Evolutionary conservation across 2,888 invertebrate species (phyloP), one percentile per base, ranked within the genome.

Genomic region (Drosophila parthenogenetica): DNA sequence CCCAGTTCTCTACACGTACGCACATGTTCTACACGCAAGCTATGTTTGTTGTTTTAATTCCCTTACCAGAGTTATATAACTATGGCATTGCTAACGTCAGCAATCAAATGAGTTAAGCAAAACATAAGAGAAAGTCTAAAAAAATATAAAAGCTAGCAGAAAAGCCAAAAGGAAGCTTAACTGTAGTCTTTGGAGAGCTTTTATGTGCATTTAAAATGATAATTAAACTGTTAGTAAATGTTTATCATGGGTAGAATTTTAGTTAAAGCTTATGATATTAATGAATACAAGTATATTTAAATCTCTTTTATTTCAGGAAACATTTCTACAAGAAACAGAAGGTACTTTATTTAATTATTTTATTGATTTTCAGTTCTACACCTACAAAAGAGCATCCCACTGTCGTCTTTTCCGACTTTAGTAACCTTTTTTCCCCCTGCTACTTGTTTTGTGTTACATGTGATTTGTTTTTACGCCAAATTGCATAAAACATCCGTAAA

Each of bases 401-500:
- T 3, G 46, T 69, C 55, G 62, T n/a, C n/a, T 22, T 14, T 7
- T 1, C 2, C 7, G 0, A 1, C 2, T 17, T 8, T n/a, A 1
- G 16, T 17, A 29, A 29, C 29, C 29, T 29, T 29, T 60, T 42
- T 13, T 22, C 7, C 11, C 5, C 48, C 17, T 53, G 39, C 49
- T 57, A 49, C 75, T 32, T 66, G 63, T 64, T 66, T 69, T 72
- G 39, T 66, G 68, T 61, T 71, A 62, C 73, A 69, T 76, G 69
- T 72, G 86, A 85, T 82, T 82, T 82, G 82, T 83, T 82, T 77
- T 86, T 80, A 68, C 69, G 81, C 66, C 73, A 79, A 83, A 86
- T 83, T 81, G 79, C 81, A 76, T 78, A 80, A 76, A 78, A 66
- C 79, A 81, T 77, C 46, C 49, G 67, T 63, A 64, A 85, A 79